Percentiles rank a stretch among this genome's conserved stretches.
Conservation (phyloP, 2,797 vertebrate species). For the Streptopelia turtur region DNA sequence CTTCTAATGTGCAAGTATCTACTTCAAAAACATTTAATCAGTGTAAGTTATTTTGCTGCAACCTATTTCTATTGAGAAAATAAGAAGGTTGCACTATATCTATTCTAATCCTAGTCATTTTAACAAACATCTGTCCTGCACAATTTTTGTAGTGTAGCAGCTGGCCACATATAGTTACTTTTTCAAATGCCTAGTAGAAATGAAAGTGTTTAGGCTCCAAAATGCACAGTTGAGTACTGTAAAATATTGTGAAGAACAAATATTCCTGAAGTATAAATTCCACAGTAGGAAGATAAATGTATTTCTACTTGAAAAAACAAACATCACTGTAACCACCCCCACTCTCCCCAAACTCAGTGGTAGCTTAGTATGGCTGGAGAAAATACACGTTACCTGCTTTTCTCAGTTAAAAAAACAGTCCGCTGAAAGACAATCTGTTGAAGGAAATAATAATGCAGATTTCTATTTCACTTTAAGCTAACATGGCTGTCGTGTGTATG, state of each 20-base stretch:
- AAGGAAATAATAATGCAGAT: not conserved
- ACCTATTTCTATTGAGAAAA: not conserved
- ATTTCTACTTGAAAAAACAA: not conserved
- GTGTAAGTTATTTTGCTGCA: not conserved
- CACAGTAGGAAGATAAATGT: not conserved
- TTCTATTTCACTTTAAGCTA: not conserved
- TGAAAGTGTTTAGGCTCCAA: not conserved
- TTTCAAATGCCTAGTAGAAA: not conserved
- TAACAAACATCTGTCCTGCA: slow-evolving; percentile 13
- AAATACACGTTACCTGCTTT: not conserved
- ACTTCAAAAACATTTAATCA: slow-evolving; percentile 21
- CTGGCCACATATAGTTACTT: not conserved
- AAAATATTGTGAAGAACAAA: not conserved
- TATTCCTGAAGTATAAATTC: not conserved
- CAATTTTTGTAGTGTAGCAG: not conserved
- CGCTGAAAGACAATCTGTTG: accelerated
- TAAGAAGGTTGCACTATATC: not conserved
- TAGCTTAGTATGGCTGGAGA: not conserved
- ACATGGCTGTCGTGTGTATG: accelerated
- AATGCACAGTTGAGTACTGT: not conserved
- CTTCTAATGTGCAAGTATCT: not conserved
- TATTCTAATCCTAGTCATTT: slow-evolving; percentile 5
- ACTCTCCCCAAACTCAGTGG: accelerated
- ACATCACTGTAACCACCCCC: not conserved
- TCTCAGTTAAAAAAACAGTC: not conserved